A percentile compares a stretch with the other conserved stretches of the same genome.
These are phyloP conservation scores for Stegostoma tigrinum DNA, from an alignment of 2,113 vertebrate species.

Conservation along the genomic window DNA sequence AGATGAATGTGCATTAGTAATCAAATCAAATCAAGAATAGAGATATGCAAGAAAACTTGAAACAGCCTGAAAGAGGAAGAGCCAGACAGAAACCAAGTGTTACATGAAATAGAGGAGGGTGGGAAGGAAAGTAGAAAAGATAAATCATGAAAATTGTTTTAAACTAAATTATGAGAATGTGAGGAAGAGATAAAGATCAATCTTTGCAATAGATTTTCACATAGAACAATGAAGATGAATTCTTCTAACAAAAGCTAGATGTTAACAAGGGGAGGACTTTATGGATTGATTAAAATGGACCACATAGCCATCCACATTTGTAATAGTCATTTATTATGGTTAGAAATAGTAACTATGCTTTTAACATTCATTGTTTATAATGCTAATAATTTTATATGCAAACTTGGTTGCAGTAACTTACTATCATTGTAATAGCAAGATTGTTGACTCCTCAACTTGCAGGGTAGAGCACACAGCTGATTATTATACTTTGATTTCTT, in stretches of 20 bases:
- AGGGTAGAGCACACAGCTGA: background rate
- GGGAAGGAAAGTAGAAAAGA: background rate
- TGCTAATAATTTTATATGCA: background rate
- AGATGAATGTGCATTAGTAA: background rate
- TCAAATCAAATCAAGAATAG: background rate
- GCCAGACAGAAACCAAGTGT: background rate
- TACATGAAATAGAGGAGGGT: background rate
- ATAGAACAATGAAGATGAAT: background rate
- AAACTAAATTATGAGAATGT: background rate
- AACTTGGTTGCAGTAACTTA: background rate
- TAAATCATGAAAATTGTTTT: background rate
- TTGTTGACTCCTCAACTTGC: background rate
- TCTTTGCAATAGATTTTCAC: background rate
- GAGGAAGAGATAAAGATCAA: background rate
- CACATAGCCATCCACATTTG: background rate
- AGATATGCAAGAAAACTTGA: background rate
- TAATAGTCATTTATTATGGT: background rate
- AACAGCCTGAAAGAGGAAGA: background rate
- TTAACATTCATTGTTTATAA: background rate
- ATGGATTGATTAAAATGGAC: background rate
- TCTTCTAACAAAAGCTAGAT: background rate
- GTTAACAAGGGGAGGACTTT: background rate
- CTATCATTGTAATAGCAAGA: background rate
- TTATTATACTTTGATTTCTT: background rate
- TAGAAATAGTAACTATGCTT: background rate